Evolutionary conservation across 2,113 vertebrate species (phyloP).

Genomic region (Thalassarche chlororhynchos): DNA sequence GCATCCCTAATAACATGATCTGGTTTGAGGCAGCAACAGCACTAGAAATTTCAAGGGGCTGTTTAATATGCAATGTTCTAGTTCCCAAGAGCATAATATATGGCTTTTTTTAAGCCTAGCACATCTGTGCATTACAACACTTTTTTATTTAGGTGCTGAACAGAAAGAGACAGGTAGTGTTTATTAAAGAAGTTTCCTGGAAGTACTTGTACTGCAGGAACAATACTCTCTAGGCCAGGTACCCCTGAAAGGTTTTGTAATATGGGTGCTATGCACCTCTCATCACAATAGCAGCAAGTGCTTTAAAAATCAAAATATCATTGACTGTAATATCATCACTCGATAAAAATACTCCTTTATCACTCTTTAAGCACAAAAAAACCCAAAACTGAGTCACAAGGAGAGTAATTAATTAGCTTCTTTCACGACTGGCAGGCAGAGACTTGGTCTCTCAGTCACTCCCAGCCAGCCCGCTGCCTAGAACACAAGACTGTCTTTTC

Average conservation of each 20-base stretch:
- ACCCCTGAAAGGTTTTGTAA: neutral
- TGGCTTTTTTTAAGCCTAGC: neutral
- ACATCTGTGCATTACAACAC: neutral
- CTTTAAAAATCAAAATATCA: slow-evolving; percentile 11
- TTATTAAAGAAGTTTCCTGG: neutral
- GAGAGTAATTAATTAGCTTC: neutral
- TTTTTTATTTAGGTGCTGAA: neutral
- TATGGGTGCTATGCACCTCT: neutral
- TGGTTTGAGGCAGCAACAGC: neutral
- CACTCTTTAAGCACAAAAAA: neutral
- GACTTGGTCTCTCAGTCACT: neutral
- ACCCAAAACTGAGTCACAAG: neutral
- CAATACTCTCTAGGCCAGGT: neutral
- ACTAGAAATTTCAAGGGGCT: neutral
- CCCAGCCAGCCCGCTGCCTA: neutral
- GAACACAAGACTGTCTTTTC: neutral
- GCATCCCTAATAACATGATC: neutral
- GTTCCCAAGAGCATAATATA: neutral
- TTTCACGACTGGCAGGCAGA: neutral
- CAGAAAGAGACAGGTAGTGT: neutral
- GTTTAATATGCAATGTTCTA: neutral
- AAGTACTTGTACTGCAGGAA: neutral
- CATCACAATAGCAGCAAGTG: neutral
- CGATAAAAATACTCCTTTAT: neutral
- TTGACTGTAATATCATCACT: neutral